These are phyloP conservation scores for Mus minutoides DNA, from an alignment of 2,797 vertebrate species.

Conservation along the genomic window DNA sequence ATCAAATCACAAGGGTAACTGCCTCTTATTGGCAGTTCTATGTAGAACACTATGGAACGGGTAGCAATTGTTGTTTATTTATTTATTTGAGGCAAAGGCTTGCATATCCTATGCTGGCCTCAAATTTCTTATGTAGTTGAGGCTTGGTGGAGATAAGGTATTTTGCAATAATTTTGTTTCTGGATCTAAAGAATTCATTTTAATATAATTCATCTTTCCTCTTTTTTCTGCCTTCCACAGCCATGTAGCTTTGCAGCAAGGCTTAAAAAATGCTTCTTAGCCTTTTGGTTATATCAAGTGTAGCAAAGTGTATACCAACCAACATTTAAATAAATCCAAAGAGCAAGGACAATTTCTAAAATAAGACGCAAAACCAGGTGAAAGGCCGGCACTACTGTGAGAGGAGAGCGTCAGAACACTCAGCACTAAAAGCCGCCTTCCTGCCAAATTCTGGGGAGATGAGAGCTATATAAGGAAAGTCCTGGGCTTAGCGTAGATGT, in stretches of 20 bases:
- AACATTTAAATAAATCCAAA: slow-evolving; percentile 69
- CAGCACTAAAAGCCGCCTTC: slow-evolving; percentile 45
- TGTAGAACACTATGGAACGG: background rate
- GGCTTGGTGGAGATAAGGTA: slow-evolving; percentile 10
- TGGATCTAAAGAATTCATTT: slow-evolving; percentile 38
- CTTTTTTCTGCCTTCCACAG: slow-evolving; percentile 53
- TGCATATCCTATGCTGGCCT: background rate
- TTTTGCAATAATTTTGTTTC: slow-evolving; percentile 51
- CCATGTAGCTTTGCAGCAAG: slow-evolving; percentile 38
- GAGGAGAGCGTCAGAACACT: slow-evolving; percentile 60
- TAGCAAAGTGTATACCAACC: background rate
- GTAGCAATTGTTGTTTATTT: background rate
- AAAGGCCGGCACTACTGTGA: slow-evolving; percentile 62
- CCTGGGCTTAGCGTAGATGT: slow-evolving; percentile 37
- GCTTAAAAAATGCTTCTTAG: background rate
- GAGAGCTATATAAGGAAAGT: slow-evolving; percentile 68
- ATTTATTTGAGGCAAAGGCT: background rate
- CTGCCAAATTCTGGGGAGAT: slow-evolving; percentile 51
- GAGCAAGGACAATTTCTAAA: slow-evolving; percentile 72
- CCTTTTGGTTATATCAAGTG: background rate
- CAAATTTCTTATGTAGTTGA: background rate
- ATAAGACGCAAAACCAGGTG: slow-evolving; percentile 72
- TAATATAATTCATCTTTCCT: slow-evolving; percentile 43
- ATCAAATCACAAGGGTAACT: slow-evolving; percentile 18
- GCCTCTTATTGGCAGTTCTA: background rate